A percentile compares a stretch with the other conserved stretches of the same genome.
These are phyloP conservation scores for Nycticorax nycticorax DNA, from an alignment of 2,113 vertebrate genomes.

Conservation along the genomic window DNA sequence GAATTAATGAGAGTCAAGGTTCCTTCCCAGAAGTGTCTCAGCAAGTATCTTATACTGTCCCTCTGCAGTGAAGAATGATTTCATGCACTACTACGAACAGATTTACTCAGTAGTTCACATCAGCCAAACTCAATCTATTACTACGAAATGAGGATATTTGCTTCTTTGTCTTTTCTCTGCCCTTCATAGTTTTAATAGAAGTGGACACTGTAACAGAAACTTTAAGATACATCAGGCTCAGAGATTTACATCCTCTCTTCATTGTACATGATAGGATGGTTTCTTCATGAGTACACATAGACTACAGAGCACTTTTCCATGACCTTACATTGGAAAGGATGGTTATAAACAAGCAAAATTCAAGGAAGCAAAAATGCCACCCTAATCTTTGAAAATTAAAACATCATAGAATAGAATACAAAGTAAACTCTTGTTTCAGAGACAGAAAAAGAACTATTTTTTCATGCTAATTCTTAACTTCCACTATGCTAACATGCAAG, in stretches of 20 bases:
- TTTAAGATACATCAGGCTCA: not conserved
- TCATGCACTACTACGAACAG: not conserved
- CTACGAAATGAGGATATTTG: not conserved
- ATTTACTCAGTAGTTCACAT: not conserved
- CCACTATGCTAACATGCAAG: not conserved
- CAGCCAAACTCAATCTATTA: not conserved
- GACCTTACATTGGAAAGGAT: not conserved
- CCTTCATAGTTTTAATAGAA: not conserved
- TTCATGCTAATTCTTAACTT: not conserved
- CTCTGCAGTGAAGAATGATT: not conserved
- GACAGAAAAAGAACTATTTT: not conserved
- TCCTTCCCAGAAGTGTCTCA: not conserved
- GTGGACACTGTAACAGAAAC: not conserved
- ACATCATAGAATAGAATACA: not conserved
- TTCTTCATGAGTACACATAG: not conserved
- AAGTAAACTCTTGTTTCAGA: not conserved
- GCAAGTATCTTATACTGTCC: not conserved
- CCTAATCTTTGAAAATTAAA: not conserved
- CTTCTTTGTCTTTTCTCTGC: not conserved
- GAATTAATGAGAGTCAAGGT: not conserved
- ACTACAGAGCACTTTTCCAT: not conserved
- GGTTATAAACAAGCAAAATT: not conserved
- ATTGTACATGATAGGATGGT: not conserved
- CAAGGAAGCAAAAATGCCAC: not conserved
- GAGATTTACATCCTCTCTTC: not conserved